Conservation (phyloP, 1,140 invertebrate genomes). For the Dinothrombium tinctorium region DNA sequence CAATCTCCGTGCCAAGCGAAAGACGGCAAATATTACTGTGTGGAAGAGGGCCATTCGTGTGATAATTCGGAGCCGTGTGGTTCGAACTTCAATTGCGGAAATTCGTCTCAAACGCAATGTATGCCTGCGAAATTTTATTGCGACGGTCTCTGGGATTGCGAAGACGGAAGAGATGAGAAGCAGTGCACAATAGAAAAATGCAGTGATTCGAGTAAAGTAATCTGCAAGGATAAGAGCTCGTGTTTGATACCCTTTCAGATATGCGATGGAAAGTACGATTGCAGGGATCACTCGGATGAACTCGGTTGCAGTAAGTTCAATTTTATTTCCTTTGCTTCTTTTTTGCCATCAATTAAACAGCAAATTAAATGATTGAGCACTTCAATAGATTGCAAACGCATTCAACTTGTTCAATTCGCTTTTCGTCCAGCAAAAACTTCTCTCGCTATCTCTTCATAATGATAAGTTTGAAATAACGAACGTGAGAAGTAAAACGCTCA, state of each 20-base stretch:
- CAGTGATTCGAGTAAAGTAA: conserved; percentile 11
- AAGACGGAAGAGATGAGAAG: conserved; percentile 48
- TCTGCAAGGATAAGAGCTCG: conserved; percentile 12
- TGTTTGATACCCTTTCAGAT: conserved; percentile 11
- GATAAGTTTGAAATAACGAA: too few relatives aligned
- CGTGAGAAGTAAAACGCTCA: too few relatives aligned
- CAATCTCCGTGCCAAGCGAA: neutral
- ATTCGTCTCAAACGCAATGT: conserved; percentile 23
- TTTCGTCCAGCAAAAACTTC: too few relatives aligned
- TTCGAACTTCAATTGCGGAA: conserved; percentile 10
- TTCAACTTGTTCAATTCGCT: too few relatives aligned
- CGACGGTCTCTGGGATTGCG: conserved; percentile 48
- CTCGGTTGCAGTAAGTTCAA: conserved; percentile 16
- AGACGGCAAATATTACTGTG: neutral
- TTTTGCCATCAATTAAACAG: too few relatives aligned
- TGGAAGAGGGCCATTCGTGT: neutral
- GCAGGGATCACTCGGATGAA: conserved; percentile 29
- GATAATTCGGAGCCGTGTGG: conserved; percentile 1
- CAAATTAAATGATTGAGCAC: too few relatives aligned
- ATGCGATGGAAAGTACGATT: conserved; percentile 13
- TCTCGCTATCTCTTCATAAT: too few relatives aligned
- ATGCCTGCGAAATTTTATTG: conserved; percentile 41
- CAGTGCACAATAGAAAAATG: conserved; percentile 33
- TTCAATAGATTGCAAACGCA: too few relatives aligned
- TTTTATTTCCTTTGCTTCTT: neutral